Percentiles rank a stretch among this genome's conserved stretches.
Evolutionary conservation across 2,797 vertebrate species (phyloP).

Genomic region (Lagodon rhomboides): DNA sequence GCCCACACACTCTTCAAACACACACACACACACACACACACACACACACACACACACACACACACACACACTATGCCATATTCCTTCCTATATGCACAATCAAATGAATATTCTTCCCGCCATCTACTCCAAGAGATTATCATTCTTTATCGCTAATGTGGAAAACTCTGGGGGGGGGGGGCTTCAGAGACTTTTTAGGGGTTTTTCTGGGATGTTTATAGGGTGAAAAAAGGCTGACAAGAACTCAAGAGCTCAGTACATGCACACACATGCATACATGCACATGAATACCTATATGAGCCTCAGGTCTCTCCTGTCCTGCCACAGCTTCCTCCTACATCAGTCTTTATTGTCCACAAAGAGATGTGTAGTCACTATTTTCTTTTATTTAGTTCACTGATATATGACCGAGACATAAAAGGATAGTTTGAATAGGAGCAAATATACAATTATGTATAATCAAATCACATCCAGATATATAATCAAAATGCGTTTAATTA

Average conservation of each 20-base stretch:
- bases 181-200: neutral
- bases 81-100: slow-evolving; percentile 24
- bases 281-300: slow-evolving; percentile 40
- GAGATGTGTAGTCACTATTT: neutral
- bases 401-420: neutral
- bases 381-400: neutral
- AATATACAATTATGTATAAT: neutral
- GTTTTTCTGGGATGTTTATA: slow-evolving; percentile 18
- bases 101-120: neutral
- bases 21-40: slow-evolving; percentile 29
- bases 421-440: neutral
- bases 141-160: slow-evolving; percentile 13
- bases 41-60: slow-evolving; percentile 27
- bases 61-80: slow-evolving; percentile 12
- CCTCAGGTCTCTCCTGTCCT: slow-evolving; percentile 17
- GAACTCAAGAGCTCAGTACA: slow-evolving; percentile 13
- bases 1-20: slow-evolving; percentile 58
- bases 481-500: neutral
- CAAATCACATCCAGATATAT: neutral
- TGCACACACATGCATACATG: slow-evolving; percentile 52
- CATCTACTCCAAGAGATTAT: slow-evolving; percentile 2
- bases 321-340: slow-evolving; percentile 4
- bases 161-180: slow-evolving; percentile 1
- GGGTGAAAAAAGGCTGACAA: slow-evolving; percentile 13
- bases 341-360: neutral